These are phyloP conservation scores for Spialia ferax DNA, from an alignment of 2,888 invertebrate genomes.

Conservation along the genomic window DNA sequence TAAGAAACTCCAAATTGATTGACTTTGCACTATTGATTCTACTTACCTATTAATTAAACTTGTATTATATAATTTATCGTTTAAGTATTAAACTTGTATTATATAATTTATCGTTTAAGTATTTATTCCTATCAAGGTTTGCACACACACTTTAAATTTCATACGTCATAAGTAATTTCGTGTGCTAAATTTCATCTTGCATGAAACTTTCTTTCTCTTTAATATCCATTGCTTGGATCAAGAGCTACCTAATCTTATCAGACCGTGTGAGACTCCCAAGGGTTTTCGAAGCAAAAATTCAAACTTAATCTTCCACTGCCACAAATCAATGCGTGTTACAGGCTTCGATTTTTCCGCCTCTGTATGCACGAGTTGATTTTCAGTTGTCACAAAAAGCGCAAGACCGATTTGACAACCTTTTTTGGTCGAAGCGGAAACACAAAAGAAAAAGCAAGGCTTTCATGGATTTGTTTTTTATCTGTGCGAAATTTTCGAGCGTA, in stretches of 20 bases:
- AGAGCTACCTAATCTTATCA: constrained; percentile 9
- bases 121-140: no score
- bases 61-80: no score
- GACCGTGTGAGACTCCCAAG: background rate
- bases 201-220: background rate
- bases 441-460: constrained; percentile 45
- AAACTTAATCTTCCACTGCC: constrained; percentile 35
- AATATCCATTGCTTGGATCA: background rate
- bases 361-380: constrained; percentile 44
- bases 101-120: no score
- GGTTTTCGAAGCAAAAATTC: background rate
- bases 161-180: no score
- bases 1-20: no score
- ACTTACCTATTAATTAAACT: no score
- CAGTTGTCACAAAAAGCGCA: constrained; percentile 47
- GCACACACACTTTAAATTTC: no score
- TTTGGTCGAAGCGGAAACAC: constrained; percentile 45
- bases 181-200: no score
- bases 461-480: constrained; percentile 40
- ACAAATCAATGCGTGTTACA: constrained; percentile 37
- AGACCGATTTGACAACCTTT: constrained; percentile 46
- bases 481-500: constrained; percentile 34
- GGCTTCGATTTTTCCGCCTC: constrained; percentile 42
- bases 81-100: no score
- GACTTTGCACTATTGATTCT: no score